Evolutionary conservation across 1,140 invertebrate genomes (phyloP).

Genomic region (Scaptomyza graminum): DNA sequence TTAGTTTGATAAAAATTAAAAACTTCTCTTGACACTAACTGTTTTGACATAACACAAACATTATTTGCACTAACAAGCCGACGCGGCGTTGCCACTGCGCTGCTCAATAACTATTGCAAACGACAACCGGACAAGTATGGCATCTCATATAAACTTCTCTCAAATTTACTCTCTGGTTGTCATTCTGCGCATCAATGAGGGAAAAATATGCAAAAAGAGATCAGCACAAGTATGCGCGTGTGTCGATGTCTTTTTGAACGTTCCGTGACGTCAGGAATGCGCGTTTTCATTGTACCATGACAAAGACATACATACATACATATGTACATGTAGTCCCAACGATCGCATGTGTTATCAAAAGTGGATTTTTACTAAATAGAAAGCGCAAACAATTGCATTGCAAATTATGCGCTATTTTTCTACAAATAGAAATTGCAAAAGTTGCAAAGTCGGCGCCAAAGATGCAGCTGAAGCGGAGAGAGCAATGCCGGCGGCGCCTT

Average conservation of each 20-base stretch:
- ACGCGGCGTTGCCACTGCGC: constrained; percentile 29
- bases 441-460: constrained; percentile 35
- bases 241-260: constrained; percentile 4
- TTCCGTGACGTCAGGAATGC: constrained; percentile 43
- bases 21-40: neutral
- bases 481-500: constrained; percentile 30
- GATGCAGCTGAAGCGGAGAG: constrained; percentile 72
- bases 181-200: constrained; percentile 13
- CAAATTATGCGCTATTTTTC: constrained; percentile 61
- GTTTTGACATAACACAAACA: neutral
- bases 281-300: constrained; percentile 38
- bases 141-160: neutral
- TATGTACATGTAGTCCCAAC: neutral
- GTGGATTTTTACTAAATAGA: constrained; percentile 52
- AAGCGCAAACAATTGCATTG: constrained; percentile 57
- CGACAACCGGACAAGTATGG: constrained; percentile 9
- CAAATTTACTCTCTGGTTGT: constrained; percentile 11
- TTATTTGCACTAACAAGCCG: neutral
- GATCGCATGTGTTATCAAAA: constrained; percentile 52
- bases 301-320: constrained; percentile 20
- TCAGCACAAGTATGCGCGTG: constrained; percentile 13
- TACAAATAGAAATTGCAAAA: constrained; percentile 55
- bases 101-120: constrained; percentile 11
- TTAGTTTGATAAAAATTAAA: neutral
- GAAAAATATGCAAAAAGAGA: constrained; percentile 2